phyloP scores from a whole-genome alignment of 2,888 invertebrate genomes.

The Bombylius discolor region DNA sequence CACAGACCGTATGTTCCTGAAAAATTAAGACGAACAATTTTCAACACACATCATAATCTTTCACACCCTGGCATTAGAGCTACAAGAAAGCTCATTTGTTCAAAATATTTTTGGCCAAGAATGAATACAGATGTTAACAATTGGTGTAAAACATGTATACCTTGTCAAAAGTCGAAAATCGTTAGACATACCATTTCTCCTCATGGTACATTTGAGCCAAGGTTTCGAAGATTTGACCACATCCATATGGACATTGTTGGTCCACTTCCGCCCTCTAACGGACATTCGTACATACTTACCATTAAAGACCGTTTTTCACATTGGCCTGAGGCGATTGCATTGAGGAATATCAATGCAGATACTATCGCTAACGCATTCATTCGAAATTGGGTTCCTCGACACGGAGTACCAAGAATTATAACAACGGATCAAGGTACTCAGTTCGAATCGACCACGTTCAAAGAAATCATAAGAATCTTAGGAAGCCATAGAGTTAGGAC shows the following conservation, averaged over 20 bases:
- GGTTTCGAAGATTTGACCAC: not conserved
- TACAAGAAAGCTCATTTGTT: too few species aligned
- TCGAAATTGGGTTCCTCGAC: not conserved
- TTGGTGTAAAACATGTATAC: too few species aligned
- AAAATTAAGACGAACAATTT: not conserved
- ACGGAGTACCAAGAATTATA: conserved; percentile 3
- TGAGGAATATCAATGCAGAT: not conserved
- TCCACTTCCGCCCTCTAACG: not conserved
- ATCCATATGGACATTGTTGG: not conserved
- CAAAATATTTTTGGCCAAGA: too few species aligned
- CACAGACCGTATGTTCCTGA: not conserved
- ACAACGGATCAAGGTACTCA: conserved; percentile 19
- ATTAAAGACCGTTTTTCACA: too few species aligned
- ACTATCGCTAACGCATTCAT: not conserved
- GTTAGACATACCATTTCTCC: too few species aligned
- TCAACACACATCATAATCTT: too few species aligned
- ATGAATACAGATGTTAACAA: too few species aligned
- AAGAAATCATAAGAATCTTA: conserved; percentile 1
- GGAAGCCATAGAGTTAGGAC: not conserved
- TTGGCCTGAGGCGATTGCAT: too few species aligned
- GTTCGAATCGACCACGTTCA: conserved; percentile 18
- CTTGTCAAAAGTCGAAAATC: too few species aligned
- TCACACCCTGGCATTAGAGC: too few species aligned
- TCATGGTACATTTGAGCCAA: not conserved
- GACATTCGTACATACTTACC: too few species aligned